Base-by-base conservation (phyloP, 2,113 vertebrate species). In the Rhinoptilus africanus region DNA sequence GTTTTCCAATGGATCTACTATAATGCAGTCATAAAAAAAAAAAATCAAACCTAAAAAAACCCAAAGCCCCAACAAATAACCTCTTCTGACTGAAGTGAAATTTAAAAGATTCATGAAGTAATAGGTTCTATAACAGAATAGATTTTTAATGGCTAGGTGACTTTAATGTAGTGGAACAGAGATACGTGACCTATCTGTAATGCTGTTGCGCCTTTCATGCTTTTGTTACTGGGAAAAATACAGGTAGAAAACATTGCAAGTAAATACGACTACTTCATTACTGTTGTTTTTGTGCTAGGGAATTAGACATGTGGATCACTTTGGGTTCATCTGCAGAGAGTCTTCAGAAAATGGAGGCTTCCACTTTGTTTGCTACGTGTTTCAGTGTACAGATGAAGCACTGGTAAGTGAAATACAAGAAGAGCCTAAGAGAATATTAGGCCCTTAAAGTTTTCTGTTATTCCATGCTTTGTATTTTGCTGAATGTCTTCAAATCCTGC, bases 261-360 rank as follows among this genome's bases (percentile, higher is more conserved):
- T 15, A 41, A 51, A 26, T 27, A 4, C 20, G 26, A 21, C 35
- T 92, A 10, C 71, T 93, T 88, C 21, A 13, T 69, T 90, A 6
- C 34, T 82, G 26, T 78, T 91, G 22, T 62, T 95, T 94, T 90
- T 92, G 41, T 95, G 43, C 32, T 87, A 99, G 99, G 99, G 99
- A 90, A 99, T 99, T 95, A 98, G 98, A 86, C 99, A 99, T 0
- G 99, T 99, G 97, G 99, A 99, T 98, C 99, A 99, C 96, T 99
- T 99, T 73, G 99, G 99, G 69, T 99, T 99, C 96, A 99, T 99
- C 98, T 99, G 99, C 98, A 99, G 99, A 90, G 99, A 99, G 94
- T 98, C 98, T 6, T 98, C 98, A 17, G 99, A 98, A 59, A 98
- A 98, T n/a, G 98, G 99, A 37, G 99, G 98, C 96, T 99, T 99